A percentile compares a stretch with the other conserved stretches of the same genome.
phyloP scores from a whole-genome alignment of 2,113 vertebrate genomes.

The Oenanthe melanoleuca region DNA sequence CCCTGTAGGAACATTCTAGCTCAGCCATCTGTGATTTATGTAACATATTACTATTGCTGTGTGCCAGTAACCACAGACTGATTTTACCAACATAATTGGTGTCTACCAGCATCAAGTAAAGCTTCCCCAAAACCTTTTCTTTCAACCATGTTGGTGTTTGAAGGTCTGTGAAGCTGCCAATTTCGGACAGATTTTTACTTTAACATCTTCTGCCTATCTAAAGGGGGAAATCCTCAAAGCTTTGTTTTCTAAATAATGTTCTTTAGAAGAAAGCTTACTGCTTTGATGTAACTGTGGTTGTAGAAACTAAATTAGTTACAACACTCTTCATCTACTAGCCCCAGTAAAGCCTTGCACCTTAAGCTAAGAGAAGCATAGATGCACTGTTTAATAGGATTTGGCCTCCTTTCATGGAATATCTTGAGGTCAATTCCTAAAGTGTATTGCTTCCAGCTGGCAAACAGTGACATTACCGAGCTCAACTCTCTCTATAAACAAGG shows the following conservation, averaged over 20 bases:
- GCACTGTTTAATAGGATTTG: conserved; percentile 57
- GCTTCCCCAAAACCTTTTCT: neutral
- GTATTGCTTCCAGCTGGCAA: conserved; percentile 35
- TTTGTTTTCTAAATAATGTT: neutral
- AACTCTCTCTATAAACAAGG: conserved; percentile 9
- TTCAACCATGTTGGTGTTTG: neutral
- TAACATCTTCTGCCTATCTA: neutral
- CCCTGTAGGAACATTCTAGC: conserved; percentile 29
- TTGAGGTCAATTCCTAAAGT: conserved; percentile 49
- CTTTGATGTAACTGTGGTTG: neutral
- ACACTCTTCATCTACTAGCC: neutral
- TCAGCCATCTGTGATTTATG: conserved; percentile 48
- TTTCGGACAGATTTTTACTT: neutral
- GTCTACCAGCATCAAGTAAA: neutral
- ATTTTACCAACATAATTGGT: neutral
- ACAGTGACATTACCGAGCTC: neutral
- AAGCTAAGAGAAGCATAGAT: conserved; percentile 59
- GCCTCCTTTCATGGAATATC: conserved; percentile 61
- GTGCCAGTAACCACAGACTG: conserved; percentile 32
- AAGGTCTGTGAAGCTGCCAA: neutral
- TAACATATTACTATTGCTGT: conserved; percentile 2
- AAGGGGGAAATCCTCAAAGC: neutral
- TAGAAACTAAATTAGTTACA: neutral
- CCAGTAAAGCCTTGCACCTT: neutral
- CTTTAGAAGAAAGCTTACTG: neutral